Evolutionary conservation across 2,888 invertebrate species (phyloP), one percentile per base, ranked within the genome.

Genomic region (Nemurella pictetii): DNA sequence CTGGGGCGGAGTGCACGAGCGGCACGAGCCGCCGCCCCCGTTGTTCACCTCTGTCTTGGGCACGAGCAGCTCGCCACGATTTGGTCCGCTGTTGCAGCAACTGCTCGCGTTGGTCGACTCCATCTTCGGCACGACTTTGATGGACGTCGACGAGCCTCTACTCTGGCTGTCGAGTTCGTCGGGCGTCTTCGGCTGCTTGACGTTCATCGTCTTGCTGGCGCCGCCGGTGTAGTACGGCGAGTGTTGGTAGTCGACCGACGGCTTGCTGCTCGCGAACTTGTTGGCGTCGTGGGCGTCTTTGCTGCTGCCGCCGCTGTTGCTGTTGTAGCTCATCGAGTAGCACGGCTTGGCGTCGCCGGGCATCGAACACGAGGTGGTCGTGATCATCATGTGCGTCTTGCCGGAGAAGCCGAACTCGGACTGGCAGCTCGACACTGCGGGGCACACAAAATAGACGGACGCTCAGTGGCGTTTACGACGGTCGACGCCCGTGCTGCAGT

Each of bases 1-100:
- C 87, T 91, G 91, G 0, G 91, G 91, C 1, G 92, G 92, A 30
- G 89, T 88, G 72, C 89, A 89, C 0, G 92, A 91, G 36, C 92
- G 90, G 87, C 92, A 92, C 15, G 86, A 80, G 28, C 73, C 75
- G 4, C 83, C 75, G 4, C 83, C 81, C 32, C 73, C 84, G 84
- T 74, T 77, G 35, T 82, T 77, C 25, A 83, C 91, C 90, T 95
- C 95, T 36, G 94, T 92, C 91, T 95, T 95, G 20, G 95, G 94
- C 87, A 95, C 93, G 87, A 95, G 91, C 89, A 94, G 91, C 90
- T 83, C 85, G 35, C 30, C 27, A 73, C 80, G 83, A 29, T 32
- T 73, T 29, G 78, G 30, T 75, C 36, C 26, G 83, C 88, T 87
- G 35, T 89, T 87, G 28, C 92, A 92, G 86, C 90, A 91, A 88